Conservation (phyloP, 1,140 invertebrate species). For the Samia ricini region DNA sequence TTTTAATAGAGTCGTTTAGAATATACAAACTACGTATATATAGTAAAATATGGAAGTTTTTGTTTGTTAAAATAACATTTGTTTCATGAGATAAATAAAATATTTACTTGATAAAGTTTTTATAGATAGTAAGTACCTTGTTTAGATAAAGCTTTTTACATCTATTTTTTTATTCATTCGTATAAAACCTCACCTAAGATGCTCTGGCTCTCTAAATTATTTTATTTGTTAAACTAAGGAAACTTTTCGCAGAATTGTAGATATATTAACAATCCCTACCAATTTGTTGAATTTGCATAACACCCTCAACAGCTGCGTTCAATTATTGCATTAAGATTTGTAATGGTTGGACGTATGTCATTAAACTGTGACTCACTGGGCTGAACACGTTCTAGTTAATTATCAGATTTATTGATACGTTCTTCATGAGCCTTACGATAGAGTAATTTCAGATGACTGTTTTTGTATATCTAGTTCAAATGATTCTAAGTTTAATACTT, state of each 20-base stretch:
- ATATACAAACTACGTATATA: background rate
- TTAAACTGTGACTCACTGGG: constrained; percentile 22
- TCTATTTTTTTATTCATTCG: background rate
- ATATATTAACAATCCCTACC: background rate
- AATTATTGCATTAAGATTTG: constrained; percentile 33
- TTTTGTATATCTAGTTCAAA: no score
- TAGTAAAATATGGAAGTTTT: no score
- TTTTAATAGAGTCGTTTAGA: constrained; percentile 3
- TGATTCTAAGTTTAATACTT: no score
- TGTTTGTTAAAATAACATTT: no score
- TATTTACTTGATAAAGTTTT: background rate
- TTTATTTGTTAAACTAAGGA: background rate
- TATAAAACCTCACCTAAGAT: background rate
- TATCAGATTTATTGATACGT: background rate
- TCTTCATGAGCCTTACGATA: background rate
- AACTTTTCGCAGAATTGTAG: background rate
- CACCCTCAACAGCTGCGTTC: constrained; percentile 31
- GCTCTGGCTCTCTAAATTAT: no score
- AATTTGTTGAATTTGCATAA: constrained; percentile 28
- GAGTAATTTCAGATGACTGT: no score
- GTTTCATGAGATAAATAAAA: background rate
- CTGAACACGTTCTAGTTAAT: constrained; percentile 3
- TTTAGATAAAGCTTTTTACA: background rate
- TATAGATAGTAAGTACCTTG: background rate
- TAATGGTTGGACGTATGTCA: constrained; percentile 34